A percentile compares a stretch with the other conserved stretches of the same genome.
phyloP scores from a whole-genome alignment of 64 coral and sea anemone genomes.

The Porites lutea region DNA sequence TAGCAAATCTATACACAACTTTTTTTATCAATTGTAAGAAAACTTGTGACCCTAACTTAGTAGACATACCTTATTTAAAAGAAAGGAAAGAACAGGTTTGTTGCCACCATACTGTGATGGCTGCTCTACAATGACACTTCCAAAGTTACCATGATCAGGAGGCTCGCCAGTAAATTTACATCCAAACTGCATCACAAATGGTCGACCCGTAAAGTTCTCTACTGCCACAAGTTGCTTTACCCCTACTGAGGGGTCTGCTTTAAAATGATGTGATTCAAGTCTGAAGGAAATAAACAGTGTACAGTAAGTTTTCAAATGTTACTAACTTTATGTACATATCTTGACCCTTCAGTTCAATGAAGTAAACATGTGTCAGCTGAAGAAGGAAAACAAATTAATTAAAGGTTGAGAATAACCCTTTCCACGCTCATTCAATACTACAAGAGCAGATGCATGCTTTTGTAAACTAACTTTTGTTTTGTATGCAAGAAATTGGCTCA shows the following conservation, averaged over 20 bases:
- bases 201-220: conserved; percentile 89
- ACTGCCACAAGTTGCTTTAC: conserved; percentile 46
- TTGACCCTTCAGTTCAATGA: too few relatives aligned
- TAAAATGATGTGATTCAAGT: conserved; percentile 75
- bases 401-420: too few relatives aligned
- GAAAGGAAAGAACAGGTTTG: conserved; percentile 70
- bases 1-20: too few relatives aligned
- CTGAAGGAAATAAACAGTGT: conserved; percentile 45
- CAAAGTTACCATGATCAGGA: conserved; percentile 81
- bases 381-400: too few relatives aligned
- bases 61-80: conserved; percentile 74
- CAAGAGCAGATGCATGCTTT: too few relatives aligned
- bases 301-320: not conserved
- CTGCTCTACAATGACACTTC: conserved; percentile 79
- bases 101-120: conserved; percentile 46
- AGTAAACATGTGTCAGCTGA: too few relatives aligned
- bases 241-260: conserved; percentile 72
- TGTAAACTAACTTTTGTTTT: too few relatives aligned
- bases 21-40: too few relatives aligned
- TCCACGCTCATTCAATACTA: too few relatives aligned
- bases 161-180: conserved; percentile 70
- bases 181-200: conserved; percentile 88
- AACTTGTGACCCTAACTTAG: too few relatives aligned
- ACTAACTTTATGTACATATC: too few relatives aligned
- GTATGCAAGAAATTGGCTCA: too few relatives aligned